Percentiles rank a stretch among this genome's conserved stretches.
Conservation (phyloP, 2,113 vertebrate species). For the Prinia subflava region DNA sequence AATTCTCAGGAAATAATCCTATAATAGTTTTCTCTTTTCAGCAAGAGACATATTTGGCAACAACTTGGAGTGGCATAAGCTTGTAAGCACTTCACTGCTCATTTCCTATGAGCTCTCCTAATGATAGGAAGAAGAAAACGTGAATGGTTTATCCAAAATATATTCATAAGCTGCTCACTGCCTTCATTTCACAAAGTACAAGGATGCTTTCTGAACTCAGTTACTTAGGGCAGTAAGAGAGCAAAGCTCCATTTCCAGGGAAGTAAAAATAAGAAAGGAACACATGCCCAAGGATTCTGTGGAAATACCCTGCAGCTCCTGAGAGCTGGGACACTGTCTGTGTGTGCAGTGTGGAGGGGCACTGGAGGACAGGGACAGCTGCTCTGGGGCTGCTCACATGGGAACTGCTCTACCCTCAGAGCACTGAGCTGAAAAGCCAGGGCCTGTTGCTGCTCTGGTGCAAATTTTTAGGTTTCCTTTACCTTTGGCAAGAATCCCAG, state of each 20-base stretch:
- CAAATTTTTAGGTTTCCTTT: neutral
- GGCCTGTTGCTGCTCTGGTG: neutral
- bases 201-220: neutral
- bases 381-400: neutral
- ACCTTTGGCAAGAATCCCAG: neutral
- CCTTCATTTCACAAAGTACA: neutral
- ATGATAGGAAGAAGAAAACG: neutral
- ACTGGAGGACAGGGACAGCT: neutral
- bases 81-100: neutral
- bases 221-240: neutral
- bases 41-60: neutral
- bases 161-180: neutral
- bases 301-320: neutral
- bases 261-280: neutral
- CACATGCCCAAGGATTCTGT: neutral
- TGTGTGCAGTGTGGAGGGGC: neutral
- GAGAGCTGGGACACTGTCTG: neutral
- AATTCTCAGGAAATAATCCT: neutral
- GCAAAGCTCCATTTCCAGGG: neutral
- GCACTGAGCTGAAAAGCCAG: neutral
- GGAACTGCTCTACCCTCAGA: neutral
- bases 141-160: neutral
- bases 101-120: neutral
- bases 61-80: neutral
- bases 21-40: neutral